These are phyloP conservation scores for Scrobipalpa atriplicella DNA, from an alignment of 2,888 invertebrate genomes.

Conservation along the genomic window DNA sequence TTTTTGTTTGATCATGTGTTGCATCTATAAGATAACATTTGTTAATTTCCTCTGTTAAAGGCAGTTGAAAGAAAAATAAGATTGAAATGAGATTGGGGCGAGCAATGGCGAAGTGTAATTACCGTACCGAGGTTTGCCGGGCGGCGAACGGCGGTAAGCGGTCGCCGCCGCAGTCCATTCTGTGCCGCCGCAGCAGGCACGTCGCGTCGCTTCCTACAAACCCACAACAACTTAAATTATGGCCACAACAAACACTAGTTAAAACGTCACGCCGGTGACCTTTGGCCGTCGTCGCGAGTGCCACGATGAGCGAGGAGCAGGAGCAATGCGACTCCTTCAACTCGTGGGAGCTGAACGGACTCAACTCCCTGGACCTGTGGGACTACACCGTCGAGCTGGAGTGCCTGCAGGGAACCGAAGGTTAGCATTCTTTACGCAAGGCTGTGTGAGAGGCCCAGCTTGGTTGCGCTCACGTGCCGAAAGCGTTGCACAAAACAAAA, in stretches of 20 bases:
- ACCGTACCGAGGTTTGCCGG: slow-evolving; percentile 40
- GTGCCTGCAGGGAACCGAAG: slow-evolving; percentile 90
- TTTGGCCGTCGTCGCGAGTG: slow-evolving; percentile 50
- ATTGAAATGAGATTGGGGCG: slow-evolving; percentile 71
- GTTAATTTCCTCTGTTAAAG: slow-evolving; percentile 67
- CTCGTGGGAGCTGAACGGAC: slow-evolving; percentile 80
- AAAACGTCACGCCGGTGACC: slow-evolving; percentile 32
- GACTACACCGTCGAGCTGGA: slow-evolving; percentile 93
- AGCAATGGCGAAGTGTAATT: slow-evolving; percentile 63
- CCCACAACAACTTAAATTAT: slow-evolving; percentile 47
- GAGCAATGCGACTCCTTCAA: slow-evolving; percentile 74
- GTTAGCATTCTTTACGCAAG: slow-evolving; percentile 76
- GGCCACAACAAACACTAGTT: slow-evolving; percentile 54
- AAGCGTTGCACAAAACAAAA: slow-evolving; percentile 52
- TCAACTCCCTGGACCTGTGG: slow-evolving; percentile 91
- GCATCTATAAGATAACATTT: slow-evolving; percentile 55
- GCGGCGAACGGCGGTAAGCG: slow-evolving; percentile 39
- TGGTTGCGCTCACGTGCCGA: slow-evolving; percentile 45
- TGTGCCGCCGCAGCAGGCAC: slow-evolving; percentile 60
- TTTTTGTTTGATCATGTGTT: slow-evolving; percentile 56
- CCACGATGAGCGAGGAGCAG: slow-evolving; percentile 74
- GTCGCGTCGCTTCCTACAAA: slow-evolving; percentile 45
- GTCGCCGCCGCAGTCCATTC: slow-evolving; percentile 54
- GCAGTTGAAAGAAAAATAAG: slow-evolving; percentile 71
- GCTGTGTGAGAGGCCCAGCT: slow-evolving; percentile 58